Evolutionary conservation across 2,888 invertebrate genomes (phyloP).

Genomic region (Ceraclea dissimilis): DNA sequence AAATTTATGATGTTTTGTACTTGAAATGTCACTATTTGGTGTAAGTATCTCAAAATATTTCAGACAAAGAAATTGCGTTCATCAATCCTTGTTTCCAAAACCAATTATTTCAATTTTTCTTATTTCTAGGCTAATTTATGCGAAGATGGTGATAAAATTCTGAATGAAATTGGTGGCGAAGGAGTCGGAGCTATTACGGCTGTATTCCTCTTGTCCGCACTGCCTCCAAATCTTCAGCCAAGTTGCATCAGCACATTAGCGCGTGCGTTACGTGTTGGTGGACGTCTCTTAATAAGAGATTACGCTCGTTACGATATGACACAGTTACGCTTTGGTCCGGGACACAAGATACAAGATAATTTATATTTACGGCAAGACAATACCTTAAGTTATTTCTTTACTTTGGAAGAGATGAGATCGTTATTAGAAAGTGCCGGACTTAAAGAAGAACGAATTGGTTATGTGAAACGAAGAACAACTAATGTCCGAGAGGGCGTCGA

Average conservation of each 20-base stretch:
- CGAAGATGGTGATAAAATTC: background rate
- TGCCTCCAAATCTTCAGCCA: conserved; percentile 78
- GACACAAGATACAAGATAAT: conserved; percentile 85
- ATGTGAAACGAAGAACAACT: conserved; percentile 80
- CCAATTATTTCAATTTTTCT: no score
- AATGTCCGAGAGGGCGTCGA: conserved; percentile 89
- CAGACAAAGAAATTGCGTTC: no score
- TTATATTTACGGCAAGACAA: conserved; percentile 97
- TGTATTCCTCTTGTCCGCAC: conserved; percentile 92
- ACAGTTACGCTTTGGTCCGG: conserved; percentile 86
- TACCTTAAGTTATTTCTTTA: conserved; percentile 82
- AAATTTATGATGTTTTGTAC: no score
- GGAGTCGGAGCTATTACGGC: conserved; percentile 76
- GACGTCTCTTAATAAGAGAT: conserved; percentile 80
- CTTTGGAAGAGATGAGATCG: conserved; percentile 57
- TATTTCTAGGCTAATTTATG: background rate
- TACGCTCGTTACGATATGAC: conserved; percentile 96
- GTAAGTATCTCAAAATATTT: no score
- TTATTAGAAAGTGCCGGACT: conserved; percentile 68
- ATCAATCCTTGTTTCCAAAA: no score
- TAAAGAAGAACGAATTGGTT: conserved; percentile 58
- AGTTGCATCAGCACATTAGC: conserved; percentile 57
- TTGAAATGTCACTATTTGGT: no score
- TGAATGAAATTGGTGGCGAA: conserved; percentile 31
- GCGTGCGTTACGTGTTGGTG: conserved; percentile 62